These are phyloP conservation scores for Corythucha ciliata DNA, from an alignment of 2,888 invertebrate species.

Conservation along the genomic window DNA sequence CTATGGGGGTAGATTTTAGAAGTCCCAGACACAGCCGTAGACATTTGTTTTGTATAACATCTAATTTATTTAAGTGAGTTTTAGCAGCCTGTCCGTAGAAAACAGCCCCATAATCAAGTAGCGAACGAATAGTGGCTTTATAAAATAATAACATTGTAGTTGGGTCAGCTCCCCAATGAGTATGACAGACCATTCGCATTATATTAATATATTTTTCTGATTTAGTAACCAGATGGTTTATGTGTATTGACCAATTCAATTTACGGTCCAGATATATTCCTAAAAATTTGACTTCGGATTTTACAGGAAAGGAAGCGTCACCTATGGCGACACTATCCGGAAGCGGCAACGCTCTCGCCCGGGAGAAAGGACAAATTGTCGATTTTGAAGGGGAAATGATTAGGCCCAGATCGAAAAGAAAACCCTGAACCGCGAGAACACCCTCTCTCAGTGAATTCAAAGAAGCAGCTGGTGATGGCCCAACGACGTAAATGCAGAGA, in stretches of 20 bases:
- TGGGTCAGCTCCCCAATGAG: constrained; percentile 1
- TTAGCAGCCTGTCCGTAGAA: too few relatives aligned
- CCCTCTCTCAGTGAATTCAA: too few relatives aligned
- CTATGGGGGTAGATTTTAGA: too few relatives aligned
- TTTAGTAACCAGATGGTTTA: neutral
- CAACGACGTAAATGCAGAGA: too few relatives aligned
- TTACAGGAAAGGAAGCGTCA: neutral
- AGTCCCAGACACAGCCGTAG: too few relatives aligned
- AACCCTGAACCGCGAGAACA: too few relatives aligned
- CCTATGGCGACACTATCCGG: neutral
- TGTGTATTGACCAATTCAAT: neutral
- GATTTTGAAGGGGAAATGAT: too few relatives aligned
- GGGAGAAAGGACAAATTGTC: neutral
- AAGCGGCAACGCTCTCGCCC: neutral
- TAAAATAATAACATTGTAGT: neutral
- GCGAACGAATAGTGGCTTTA: neutral
- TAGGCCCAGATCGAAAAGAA: too few relatives aligned
- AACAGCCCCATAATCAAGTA: neutral
- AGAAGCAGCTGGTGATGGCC: too few relatives aligned
- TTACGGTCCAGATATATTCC: neutral
- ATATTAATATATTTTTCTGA: constrained; percentile 3
- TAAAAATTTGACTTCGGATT: neutral
- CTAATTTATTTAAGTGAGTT: too few relatives aligned
- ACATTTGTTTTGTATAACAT: too few relatives aligned
- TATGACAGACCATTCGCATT: neutral